Evolutionary conservation across 2,888 invertebrate genomes (phyloP).

Genomic region (Drosophila melanosoma): DNA sequence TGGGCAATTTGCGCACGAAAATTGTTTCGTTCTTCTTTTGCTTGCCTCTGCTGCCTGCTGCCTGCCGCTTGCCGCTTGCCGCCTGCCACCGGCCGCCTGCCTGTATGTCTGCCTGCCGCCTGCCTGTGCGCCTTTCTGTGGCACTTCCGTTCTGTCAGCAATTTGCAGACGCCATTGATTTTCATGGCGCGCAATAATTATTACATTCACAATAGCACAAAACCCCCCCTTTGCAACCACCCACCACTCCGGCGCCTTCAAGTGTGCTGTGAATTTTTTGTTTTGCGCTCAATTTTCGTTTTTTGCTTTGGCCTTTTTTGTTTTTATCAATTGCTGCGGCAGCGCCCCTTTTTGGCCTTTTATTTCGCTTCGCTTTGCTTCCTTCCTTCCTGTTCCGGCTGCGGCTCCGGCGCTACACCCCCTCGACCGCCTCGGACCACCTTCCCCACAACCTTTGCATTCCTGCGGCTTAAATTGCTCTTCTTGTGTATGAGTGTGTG

Average conservation of each 20-base stretch:
- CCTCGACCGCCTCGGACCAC: constrained; percentile 6
- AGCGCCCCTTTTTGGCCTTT: constrained; percentile 58
- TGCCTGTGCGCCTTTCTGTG: constrained; percentile 29
- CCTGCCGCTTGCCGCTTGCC: background rate
- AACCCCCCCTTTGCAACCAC: background rate
- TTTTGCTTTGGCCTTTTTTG: constrained; percentile 42
- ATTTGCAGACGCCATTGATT: constrained; percentile 69
- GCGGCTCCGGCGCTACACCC: constrained; percentile 18
- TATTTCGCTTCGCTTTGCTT: constrained; percentile 52
- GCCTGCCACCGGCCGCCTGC: background rate
- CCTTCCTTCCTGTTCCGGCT: constrained; percentile 57
- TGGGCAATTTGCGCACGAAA: constrained; percentile 60
- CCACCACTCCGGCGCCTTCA: constrained; percentile 36
- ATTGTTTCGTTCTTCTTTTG: constrained; percentile 32
- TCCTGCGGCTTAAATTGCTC: constrained; percentile 80
- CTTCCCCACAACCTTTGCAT: constrained; percentile 61
- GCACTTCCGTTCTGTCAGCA: constrained; percentile 62
- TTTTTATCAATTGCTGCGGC: constrained; percentile 56
- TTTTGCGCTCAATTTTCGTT: constrained; percentile 34
- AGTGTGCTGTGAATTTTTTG: constrained; percentile 45
- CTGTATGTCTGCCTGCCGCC: background rate
- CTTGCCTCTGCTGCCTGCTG: background rate
- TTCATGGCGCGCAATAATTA: constrained; percentile 68
- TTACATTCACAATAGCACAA: constrained; percentile 25
- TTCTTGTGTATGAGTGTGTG: constrained; percentile 52